Conservation (phyloP, 2,888 invertebrate genomes). For the Myopa tessellatipennis region DNA sequence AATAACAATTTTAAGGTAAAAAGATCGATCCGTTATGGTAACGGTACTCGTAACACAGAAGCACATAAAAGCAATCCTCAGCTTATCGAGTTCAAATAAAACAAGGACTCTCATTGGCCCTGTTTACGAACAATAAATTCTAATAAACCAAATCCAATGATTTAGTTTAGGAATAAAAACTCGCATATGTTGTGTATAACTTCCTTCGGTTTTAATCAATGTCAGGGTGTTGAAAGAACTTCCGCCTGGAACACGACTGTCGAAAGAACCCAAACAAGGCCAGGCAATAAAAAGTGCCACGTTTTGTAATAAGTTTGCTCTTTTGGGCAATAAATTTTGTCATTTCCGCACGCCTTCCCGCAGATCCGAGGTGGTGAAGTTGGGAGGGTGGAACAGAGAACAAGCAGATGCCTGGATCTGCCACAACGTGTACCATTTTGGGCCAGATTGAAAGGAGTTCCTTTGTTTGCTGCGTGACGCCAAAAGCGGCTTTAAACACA, state of each 20-base stretch:
- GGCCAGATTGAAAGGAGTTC: conserved; percentile 28
- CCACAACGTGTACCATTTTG: conserved; percentile 21
- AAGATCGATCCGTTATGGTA: too few relatives aligned
- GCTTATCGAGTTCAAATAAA: too few relatives aligned
- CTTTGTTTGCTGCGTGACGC: neutral
- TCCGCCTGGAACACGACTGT: neutral
- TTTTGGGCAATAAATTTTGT: conserved; percentile 23
- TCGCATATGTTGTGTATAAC: conserved; percentile 1
- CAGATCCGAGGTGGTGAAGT: neutral
- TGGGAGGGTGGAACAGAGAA: neutral
- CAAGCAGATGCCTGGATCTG: neutral
- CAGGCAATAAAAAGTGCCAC: neutral
- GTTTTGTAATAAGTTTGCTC: conserved; percentile 4
- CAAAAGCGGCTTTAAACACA: conserved; percentile 14
- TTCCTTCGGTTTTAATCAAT: conserved; percentile 16
- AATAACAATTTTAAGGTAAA: too few relatives aligned
- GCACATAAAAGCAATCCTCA: too few relatives aligned
- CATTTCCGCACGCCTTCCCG: conserved; percentile 10
- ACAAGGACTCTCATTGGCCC: too few relatives aligned
- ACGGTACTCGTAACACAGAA: too few relatives aligned
- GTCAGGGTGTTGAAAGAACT: neutral
- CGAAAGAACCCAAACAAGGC: neutral
- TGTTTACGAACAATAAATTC: neutral
- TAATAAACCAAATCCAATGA: neutral
- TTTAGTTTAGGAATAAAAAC: conserved; percentile 20